These are phyloP conservation scores for Pantala flavescens DNA, from an alignment of 1,140 invertebrate species.

Conservation along the genomic window DNA sequence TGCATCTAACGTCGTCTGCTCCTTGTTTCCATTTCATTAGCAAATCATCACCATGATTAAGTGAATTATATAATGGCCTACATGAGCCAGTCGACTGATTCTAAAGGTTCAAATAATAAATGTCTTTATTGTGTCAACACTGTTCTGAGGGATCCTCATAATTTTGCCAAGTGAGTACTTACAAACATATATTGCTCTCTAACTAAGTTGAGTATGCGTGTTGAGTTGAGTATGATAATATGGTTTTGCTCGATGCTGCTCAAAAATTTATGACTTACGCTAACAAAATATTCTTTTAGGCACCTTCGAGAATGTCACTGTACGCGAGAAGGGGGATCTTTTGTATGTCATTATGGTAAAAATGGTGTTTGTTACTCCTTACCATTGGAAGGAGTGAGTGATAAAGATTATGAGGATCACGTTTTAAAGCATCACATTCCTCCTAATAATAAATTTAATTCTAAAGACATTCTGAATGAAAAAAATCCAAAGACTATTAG, in stretches of 20 bases:
- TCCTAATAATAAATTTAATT: slow-evolving; percentile 17
- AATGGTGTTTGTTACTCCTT: slow-evolving; percentile 77
- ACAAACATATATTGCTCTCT: not conserved
- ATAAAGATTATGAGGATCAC: slow-evolving; percentile 80
- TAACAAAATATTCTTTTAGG: slow-evolving; percentile 34
- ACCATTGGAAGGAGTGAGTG: slow-evolving; percentile 77
- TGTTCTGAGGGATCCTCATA: not conserved
- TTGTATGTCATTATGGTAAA: slow-evolving; percentile 78
- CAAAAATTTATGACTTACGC: not conserved
- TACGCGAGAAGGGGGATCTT: slow-evolving; percentile 76
- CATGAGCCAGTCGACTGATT: not conserved
- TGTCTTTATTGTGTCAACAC: not conserved
- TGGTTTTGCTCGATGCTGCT: not conserved
- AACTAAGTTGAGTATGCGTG: too few relatives aligned
- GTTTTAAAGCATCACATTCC: slow-evolving; percentile 64
- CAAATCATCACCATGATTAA: not conserved
- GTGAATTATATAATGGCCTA: not conserved
- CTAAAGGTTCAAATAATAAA: not conserved
- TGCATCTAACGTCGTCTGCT: not conserved
- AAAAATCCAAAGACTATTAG: not conserved
- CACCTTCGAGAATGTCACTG: slow-evolving; percentile 75
- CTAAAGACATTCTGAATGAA: not conserved
- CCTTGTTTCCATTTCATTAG: not conserved
- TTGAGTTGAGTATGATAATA: too few relatives aligned
- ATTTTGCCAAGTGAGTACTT: not conserved